Base-by-base conservation (phyloP, 2,888 invertebrate genomes). In the Pachydiplax longipennis region DNA sequence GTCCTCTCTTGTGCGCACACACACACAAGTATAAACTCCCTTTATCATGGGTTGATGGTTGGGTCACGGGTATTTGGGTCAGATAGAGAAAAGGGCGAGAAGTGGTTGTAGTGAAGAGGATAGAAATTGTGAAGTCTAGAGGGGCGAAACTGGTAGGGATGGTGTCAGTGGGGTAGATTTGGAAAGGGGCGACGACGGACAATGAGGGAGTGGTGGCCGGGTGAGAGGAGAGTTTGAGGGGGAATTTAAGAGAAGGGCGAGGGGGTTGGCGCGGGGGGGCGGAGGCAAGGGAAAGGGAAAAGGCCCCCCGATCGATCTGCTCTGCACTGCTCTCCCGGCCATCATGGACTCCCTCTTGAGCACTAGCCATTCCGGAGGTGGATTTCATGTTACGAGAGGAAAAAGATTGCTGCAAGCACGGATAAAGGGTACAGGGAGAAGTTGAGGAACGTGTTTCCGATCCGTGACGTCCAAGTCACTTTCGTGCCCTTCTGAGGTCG, bases 131-230 rank as follows among this genome's bases (percentile, higher is more conserved):
- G 10, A 31, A 37, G 53, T 58, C 58, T 31, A 83, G 37, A 61
- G 87, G 58, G 87, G 61, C n/a, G 61, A 65, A 53, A 58, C 22
- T 31, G 61, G 58, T 58, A 12, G 61, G 61, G 22, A 65, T 61
- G 61, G 87, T 87, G 87, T 87, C 87, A 87, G 58, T 87, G 61
- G 87, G 87, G 87, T 87, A 87, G 61, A 58, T 61, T 25, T 35
- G 61, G 87, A 61, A 37, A 37, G 61, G 87, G 58, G 58, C 35
- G 58, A 35, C 31, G 80, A 80, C 37, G 80, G 81, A 81, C 81
- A 81, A 44, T 40, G 81, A 81, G 87, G 83, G 83, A 73, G 73
- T 25, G 87, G 73, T 73, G 73, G 73, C 31, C 25, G 82, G 48
- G n/a, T 15, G 25, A 25, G 35, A 18, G 58, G 83, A 53, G 58